Base-by-base conservation (phyloP, 2,113 vertebrate species). In the Engystomops pustulosus region DNA sequence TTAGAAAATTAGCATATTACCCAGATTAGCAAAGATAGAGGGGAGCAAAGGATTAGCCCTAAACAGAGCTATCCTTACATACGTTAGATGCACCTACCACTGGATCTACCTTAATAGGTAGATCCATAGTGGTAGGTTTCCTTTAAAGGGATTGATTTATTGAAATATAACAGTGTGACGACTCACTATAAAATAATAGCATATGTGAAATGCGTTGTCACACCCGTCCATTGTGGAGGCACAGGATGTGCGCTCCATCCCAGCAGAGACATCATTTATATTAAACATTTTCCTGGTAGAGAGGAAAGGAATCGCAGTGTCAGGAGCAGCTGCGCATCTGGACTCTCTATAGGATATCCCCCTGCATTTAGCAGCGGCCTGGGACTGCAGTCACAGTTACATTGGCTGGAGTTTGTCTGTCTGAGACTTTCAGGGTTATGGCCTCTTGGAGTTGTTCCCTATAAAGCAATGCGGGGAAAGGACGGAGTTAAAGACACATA, bases 401-500 rank as follows among this genome's bases (percentile, higher is more conserved):
- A 7, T 81, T 81, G 80, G 80, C 67, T 15, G 12, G n/a, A n/a
- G 5, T 81, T 71, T 44, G 65, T 34, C 27, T 51, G 11, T 65
- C 41, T 23, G 25, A 53, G 30, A n/a, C n/a, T 30, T 9, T 8
- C 10, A 36, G 68, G 68, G 49, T 71, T 71, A 15, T 4, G 45
- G 49, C 67, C 49, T 51, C 47, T 49, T 72, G 67, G 80, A 71
- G 18, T 25, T 9, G n/a, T 72, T 71, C 49, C 45, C 65, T 70
- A 70, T 51, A 81, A 69, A 81, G 47, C 79, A 55, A 47, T 58
- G n/a, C 53, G 11, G 12, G 58, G 25, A 62, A 18, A 14, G 23
- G 27, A 30, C 58, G 4, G 55, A 62, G 4, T 62, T 62, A 62
- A 62, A 62, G 58, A 62, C 25, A 62, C 58, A 62, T 62, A 30